These are phyloP conservation scores for Acrocephalus kingi DNA, from an alignment of 2,113 vertebrate species.

Conservation along the genomic window DNA sequence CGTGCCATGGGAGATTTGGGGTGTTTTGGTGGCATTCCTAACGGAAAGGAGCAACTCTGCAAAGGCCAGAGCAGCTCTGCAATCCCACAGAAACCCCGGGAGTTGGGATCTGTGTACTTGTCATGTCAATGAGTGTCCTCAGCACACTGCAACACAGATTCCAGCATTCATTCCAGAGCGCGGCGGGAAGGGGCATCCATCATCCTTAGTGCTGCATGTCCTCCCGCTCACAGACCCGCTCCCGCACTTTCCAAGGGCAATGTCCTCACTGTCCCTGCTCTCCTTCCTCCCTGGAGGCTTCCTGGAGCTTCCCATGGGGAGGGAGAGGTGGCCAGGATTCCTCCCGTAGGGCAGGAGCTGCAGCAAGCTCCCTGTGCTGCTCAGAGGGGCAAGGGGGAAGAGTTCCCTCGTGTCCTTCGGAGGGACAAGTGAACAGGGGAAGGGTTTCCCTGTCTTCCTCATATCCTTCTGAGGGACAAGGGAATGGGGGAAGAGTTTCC, in stretches of 20 bases:
- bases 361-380: neutral
- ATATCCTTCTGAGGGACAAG: too few species aligned
- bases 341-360: neutral
- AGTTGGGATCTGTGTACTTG: neutral
- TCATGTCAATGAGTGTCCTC: constrained; percentile 46
- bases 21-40: neutral
- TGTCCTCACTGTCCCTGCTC: neutral
- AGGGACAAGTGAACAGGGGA: too few species aligned
- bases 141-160: neutral
- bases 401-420: neutral
- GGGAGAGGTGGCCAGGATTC: neutral
- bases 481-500: neutral
- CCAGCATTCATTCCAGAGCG: neutral
- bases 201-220: neutral
- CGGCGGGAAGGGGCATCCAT: neutral
- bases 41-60: neutral
- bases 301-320: neutral
- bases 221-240: neutral
- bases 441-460: too few species aligned
- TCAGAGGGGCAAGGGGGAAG: neutral
- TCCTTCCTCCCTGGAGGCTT: neutral
- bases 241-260: neutral
- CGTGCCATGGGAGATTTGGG: accelerated
- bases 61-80: neutral
- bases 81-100: accelerated